Conservation (phyloP, 2,888 invertebrate species). For the Cephus pygmeus region DNA sequence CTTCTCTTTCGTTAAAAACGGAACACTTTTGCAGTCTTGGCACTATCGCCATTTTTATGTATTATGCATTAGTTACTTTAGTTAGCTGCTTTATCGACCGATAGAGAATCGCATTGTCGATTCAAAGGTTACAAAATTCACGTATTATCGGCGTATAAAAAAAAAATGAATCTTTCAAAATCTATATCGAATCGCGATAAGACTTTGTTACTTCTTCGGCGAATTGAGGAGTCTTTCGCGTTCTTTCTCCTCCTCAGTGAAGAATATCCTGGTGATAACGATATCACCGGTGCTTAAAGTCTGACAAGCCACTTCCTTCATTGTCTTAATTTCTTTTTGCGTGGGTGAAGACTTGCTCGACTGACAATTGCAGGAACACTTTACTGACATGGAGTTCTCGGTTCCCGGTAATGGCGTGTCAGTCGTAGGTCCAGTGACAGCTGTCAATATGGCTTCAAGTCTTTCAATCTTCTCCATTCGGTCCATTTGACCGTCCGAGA, state of each 20-base stretch:
- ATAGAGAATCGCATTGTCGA: not conserved
- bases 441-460: conserved; percentile 85
- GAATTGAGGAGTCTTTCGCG: conserved; percentile 70
- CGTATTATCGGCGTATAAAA: not conserved
- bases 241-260: conserved; percentile 71
- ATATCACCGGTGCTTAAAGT: conserved; percentile 93
- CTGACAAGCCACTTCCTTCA: conserved; percentile 76
- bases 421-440: conserved; percentile 78
- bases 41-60: not conserved
- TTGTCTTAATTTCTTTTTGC: conserved; percentile 53
- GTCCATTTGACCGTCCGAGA: conserved; percentile 86
- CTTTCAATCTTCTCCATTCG: conserved; percentile 87
- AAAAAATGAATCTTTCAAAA: not conserved
- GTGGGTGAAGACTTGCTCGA: conserved; percentile 62
- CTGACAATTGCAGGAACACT: conserved; percentile 72
- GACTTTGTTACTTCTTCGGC: conserved; percentile 61
- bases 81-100: not conserved
- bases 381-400: conserved; percentile 68
- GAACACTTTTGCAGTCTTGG: not conserved
- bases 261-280: conserved; percentile 86
- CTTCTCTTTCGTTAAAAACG: not conserved
- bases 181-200: not conserved
- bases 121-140: not conserved
- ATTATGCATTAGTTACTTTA: not conserved
- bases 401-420: conserved; percentile 70